These are phyloP conservation scores for Drosophila pullipes DNA, from an alignment of 2,888 invertebrate genomes.

Conservation along the genomic window DNA sequence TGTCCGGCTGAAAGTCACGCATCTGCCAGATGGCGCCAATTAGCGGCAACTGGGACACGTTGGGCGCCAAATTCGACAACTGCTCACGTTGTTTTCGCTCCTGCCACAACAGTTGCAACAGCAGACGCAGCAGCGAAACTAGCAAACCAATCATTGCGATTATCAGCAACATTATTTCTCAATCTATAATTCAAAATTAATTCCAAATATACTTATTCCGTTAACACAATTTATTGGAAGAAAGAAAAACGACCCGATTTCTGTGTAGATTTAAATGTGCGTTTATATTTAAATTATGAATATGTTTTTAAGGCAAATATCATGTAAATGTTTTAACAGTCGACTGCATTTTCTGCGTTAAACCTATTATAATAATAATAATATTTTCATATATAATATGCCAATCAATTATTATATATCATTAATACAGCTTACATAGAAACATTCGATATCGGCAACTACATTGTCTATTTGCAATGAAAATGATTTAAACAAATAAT, in stretches of 20 bases:
- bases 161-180: slow-evolving; percentile 30
- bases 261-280: neutral
- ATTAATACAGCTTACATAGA: neutral
- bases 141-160: slow-evolving; percentile 37
- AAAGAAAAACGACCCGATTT: neutral
- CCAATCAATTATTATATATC: neutral
- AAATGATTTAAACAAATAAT: neutral
- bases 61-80: slow-evolving; percentile 63
- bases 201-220: neutral
- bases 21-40: slow-evolving; percentile 74
- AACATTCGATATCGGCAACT: neutral
- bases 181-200: neutral
- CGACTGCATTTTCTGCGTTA: neutral
- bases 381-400: neutral
- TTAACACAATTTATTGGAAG: neutral
- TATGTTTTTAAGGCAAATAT: neutral
- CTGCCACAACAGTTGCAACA: slow-evolving; percentile 30
- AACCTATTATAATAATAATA: neutral
- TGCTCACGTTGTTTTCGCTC: slow-evolving; percentile 45
- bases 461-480: neutral
- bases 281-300: neutral
- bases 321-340: neutral
- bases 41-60: slow-evolving; percentile 76
- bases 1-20: slow-evolving; percentile 78
- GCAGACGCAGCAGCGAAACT: slow-evolving; percentile 20